Evolutionary conservation across 1,140 invertebrate genomes (phyloP).

Genomic region (Varroa destructor): DNA sequence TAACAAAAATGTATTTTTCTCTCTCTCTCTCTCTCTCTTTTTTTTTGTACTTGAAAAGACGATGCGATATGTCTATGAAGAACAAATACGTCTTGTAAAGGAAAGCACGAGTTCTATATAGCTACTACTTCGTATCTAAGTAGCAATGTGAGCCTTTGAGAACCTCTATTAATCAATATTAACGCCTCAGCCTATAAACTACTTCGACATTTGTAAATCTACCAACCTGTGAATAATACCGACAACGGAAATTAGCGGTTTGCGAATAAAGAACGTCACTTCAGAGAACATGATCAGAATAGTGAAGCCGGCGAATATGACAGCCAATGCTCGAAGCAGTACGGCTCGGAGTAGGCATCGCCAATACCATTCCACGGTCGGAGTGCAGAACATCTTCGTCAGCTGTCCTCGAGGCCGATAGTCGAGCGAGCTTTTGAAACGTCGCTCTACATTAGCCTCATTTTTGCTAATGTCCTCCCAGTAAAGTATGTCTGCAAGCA

Average conservation of each 20-base stretch:
- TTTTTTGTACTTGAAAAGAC: too few relatives aligned
- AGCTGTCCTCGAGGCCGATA: slow-evolving; percentile 45
- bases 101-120: too few relatives aligned
- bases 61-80: too few relatives aligned
- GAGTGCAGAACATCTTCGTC: slow-evolving; percentile 29
- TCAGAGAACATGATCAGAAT: slow-evolving; percentile 93
- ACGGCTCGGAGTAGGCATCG: slow-evolving; percentile 65
- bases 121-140: too few relatives aligned
- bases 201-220: not conserved
- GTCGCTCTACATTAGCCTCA: slow-evolving; percentile 55
- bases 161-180: too few relatives aligned
- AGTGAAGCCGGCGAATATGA: slow-evolving; percentile 64
- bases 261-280: slow-evolving; percentile 85
- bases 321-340: slow-evolving; percentile 55
- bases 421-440: slow-evolving; percentile 62
- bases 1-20: too few relatives aligned
- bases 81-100: too few relatives aligned
- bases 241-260: slow-evolving; percentile 83
- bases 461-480: slow-evolving; percentile 79
- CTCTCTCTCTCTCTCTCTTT: too few relatives aligned
- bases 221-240: slow-evolving; percentile 53
- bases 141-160: too few relatives aligned
- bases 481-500: slow-evolving; percentile 56
- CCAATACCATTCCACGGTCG: slow-evolving; percentile 73
- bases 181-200: too few relatives aligned